phyloP scores from a whole-genome alignment of 2,113 vertebrate genomes.

The Thunnus maccoyii region DNA sequence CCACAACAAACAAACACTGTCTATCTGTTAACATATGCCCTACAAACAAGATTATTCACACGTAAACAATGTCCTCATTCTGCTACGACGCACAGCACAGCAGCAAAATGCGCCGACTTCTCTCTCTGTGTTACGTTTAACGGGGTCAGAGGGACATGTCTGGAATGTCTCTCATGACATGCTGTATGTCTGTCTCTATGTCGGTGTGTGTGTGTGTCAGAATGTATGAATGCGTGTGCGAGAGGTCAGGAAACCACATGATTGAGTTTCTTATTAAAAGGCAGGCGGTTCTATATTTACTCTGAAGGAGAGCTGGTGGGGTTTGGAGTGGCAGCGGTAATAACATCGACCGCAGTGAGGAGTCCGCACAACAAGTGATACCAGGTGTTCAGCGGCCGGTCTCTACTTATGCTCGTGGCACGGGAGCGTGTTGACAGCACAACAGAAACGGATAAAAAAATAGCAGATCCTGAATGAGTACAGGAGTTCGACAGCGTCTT shows the following conservation, averaged over 20 bases:
- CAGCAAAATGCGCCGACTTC: neutral
- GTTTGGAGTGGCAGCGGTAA: constrained; percentile 9
- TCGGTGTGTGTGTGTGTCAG: neutral
- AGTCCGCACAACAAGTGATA: neutral
- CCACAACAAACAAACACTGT: constrained; percentile 9
- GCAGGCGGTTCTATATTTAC: constrained; percentile 51
- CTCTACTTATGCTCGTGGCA: neutral
- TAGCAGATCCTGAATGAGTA: too few species aligned
- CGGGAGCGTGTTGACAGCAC: neutral
- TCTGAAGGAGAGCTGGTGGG: constrained; percentile 16
- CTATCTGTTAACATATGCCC: neutral
- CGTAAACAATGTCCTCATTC: constrained; percentile 35
- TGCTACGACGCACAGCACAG: neutral
- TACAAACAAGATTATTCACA: constrained; percentile 12
- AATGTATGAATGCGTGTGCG: constrained; percentile 4
- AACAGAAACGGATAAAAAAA: too few species aligned
- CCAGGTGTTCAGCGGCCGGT: constrained; percentile 22
- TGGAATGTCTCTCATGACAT: constrained; percentile 21
- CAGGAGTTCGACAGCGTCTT: neutral
- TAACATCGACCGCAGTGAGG: neutral
- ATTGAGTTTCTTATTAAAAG: constrained; percentile 48
- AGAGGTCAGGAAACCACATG: constrained; percentile 54
- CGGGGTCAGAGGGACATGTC: neutral
- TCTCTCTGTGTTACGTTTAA: neutral
- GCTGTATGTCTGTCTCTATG: neutral